phyloP scores from a whole-genome alignment of 2,888 invertebrate genomes.

The Thereva nobilitata region DNA sequence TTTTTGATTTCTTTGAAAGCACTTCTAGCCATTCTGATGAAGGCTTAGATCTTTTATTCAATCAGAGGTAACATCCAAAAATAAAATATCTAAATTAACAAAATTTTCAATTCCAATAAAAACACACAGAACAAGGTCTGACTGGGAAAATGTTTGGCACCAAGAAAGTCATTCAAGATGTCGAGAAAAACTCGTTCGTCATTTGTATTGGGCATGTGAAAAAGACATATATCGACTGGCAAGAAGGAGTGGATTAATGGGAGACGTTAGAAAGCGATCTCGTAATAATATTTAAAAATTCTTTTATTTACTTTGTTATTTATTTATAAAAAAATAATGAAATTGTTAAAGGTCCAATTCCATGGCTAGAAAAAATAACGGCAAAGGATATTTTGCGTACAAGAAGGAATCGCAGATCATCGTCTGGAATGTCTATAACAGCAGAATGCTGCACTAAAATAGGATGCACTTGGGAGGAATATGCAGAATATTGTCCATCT shows the following conservation, averaged over 20 bases:
- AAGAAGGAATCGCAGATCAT: constrained; percentile 47
- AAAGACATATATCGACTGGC: constrained; percentile 65
- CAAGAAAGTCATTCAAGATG: constrained; percentile 64
- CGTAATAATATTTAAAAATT: constrained; percentile 5
- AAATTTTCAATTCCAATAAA: background rate
- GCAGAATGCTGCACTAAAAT: constrained; percentile 64
- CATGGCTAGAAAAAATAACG: constrained; percentile 55
- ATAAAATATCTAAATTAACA: background rate
- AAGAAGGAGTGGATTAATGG: constrained; percentile 56
- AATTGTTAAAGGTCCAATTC: constrained; percentile 49
- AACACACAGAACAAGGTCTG: constrained; percentile 56
- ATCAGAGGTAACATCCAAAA: constrained; percentile 54
- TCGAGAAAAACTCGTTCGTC: constrained; percentile 62
- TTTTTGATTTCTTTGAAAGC: constrained; percentile 50
- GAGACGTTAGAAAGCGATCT: constrained; percentile 26
- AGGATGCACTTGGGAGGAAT: constrained; percentile 68
- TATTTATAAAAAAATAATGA: background rate
- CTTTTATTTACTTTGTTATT: too few relatives aligned
- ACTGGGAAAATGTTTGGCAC: constrained; percentile 66
- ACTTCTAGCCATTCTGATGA: constrained; percentile 52
- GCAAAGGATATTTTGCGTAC: constrained; percentile 53
- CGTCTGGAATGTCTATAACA: constrained; percentile 58
- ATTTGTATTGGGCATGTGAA: constrained; percentile 66
- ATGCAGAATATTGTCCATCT: constrained; percentile 67
- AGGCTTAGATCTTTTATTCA: constrained; percentile 59